A percentile compares a stretch with the other conserved stretches of the same genome.
Evolutionary conservation across 2,888 invertebrate genomes (phyloP).

Genomic region (Pristionchus mayeri): DNA sequence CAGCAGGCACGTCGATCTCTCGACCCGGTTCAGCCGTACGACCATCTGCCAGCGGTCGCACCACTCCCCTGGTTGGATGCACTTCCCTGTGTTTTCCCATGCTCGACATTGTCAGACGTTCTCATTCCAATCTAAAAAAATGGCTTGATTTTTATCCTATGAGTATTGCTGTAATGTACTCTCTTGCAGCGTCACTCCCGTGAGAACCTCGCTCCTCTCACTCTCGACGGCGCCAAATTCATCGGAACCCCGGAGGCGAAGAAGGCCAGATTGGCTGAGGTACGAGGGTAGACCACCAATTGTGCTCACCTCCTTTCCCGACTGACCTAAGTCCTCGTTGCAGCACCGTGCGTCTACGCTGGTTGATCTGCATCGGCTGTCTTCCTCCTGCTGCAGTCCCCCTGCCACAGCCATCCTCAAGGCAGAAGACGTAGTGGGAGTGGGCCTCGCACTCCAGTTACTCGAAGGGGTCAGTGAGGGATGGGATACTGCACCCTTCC

Average conservation of each 20-base stretch:
- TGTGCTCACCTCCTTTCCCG: too few species aligned
- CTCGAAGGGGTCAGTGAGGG: background rate
- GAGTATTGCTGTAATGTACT: background rate
- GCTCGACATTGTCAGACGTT: too few species aligned
- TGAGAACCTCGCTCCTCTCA: constrained; percentile 36
- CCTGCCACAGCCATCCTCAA: background rate
- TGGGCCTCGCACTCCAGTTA: background rate
- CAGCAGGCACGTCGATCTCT: background rate
- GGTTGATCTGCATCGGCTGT: background rate
- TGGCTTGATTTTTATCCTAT: background rate
- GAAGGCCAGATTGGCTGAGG: constrained; percentile 39
- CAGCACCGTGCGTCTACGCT: constrained; percentile 41
- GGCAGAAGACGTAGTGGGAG: background rate
- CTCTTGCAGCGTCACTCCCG: constrained; percentile 10
- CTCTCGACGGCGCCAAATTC: constrained; percentile 42
- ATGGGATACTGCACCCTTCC: too few species aligned
- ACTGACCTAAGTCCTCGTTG: background rate
- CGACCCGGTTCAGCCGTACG: background rate
- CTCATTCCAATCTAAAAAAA: too few species aligned
- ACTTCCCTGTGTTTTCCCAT: background rate
- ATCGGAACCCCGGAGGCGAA: background rate
- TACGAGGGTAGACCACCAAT: too few species aligned
- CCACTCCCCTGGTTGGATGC: background rate
- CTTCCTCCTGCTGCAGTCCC: background rate
- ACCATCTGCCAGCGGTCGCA: background rate